Percentiles rank a stretch among this genome's conserved stretches.
Conservation (phyloP, 2,113 vertebrate species). For the Scomber scombrus region DNA sequence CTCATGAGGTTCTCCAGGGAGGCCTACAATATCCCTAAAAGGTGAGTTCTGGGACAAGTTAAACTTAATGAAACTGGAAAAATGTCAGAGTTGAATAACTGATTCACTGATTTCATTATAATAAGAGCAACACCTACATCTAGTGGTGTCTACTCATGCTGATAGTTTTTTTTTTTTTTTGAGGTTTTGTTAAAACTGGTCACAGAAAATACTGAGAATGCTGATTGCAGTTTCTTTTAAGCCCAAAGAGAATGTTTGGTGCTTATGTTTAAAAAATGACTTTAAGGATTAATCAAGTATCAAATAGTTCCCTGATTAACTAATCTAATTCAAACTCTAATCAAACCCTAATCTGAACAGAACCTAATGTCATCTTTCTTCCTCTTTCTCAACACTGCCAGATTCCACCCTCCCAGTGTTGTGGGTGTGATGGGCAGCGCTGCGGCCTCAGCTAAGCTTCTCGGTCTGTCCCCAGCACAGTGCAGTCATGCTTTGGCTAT, state of each 20-base stretch:
- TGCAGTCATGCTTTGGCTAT: conserved; percentile 91
- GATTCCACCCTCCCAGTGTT: conserved; percentile 94
- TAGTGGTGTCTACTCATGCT: background rate
- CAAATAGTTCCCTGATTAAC: no score
- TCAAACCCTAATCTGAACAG: background rate
- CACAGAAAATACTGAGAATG: no score
- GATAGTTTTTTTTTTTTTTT: background rate
- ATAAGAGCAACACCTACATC: conserved; percentile 15
- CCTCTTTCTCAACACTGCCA: conserved; percentile 68
- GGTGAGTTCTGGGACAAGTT: conserved; percentile 77
- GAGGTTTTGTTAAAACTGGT: background rate
- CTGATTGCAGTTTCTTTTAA: no score
- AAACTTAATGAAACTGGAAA: background rate
- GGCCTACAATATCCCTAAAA: conserved; percentile 92
- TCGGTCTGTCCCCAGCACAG: conserved; percentile 84
- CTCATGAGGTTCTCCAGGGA: conserved; percentile 92
- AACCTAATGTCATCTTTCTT: background rate
- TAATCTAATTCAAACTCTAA: no score
- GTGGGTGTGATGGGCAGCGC: conserved; percentile 95
- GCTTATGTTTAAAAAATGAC: no score
- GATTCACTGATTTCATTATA: background rate
- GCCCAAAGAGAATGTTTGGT: background rate
- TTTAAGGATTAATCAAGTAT: no score
- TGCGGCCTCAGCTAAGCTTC: conserved; percentile 90
- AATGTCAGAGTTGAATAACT: background rate